A percentile compares a stretch with the other conserved stretches of the same genome.
These are phyloP conservation scores for Microplitis manilae DNA, from an alignment of 2,888 invertebrate species.

Conservation along the genomic window DNA sequence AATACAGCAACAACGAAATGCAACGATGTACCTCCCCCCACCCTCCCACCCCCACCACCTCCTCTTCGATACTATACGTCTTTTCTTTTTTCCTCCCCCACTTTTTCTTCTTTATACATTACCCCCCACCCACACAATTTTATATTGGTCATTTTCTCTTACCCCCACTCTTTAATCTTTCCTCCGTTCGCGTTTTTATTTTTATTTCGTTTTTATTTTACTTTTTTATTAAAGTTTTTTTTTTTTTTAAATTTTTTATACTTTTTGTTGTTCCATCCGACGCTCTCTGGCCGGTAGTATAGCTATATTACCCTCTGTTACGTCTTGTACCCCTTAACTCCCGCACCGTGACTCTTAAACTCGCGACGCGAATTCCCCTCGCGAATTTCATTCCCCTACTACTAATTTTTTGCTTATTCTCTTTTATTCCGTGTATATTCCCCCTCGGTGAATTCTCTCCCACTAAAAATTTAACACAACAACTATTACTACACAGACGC, in stretches of 20 bases:
- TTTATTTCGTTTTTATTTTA: too few relatives aligned
- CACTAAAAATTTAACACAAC: background rate
- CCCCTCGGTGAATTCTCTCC: background rate
- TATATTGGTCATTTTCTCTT: too few relatives aligned
- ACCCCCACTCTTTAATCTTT: too few relatives aligned
- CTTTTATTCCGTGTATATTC: background rate
- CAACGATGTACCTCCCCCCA: constrained; percentile 27
- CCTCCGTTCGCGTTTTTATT: too few relatives aligned
- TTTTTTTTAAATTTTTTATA: too few relatives aligned
- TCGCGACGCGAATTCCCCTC: background rate
- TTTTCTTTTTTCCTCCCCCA: constrained; percentile 22
- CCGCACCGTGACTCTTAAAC: background rate
- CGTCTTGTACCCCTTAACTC: too few relatives aligned
- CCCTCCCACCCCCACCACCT: constrained; percentile 12
- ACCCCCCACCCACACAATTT: too few relatives aligned
- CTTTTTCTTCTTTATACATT: background rate
- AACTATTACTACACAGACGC: background rate
- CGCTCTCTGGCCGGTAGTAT: too few relatives aligned
- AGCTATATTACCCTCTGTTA: too few relatives aligned
- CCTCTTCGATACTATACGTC: constrained; percentile 20
- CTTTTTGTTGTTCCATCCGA: too few relatives aligned
- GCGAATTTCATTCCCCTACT: background rate
- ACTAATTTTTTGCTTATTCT: background rate
- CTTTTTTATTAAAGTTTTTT: too few relatives aligned
- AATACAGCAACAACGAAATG: constrained; percentile 57